Conservation (phyloP, 2,797 vertebrate species). For the Borostomias antarcticus region DNA sequence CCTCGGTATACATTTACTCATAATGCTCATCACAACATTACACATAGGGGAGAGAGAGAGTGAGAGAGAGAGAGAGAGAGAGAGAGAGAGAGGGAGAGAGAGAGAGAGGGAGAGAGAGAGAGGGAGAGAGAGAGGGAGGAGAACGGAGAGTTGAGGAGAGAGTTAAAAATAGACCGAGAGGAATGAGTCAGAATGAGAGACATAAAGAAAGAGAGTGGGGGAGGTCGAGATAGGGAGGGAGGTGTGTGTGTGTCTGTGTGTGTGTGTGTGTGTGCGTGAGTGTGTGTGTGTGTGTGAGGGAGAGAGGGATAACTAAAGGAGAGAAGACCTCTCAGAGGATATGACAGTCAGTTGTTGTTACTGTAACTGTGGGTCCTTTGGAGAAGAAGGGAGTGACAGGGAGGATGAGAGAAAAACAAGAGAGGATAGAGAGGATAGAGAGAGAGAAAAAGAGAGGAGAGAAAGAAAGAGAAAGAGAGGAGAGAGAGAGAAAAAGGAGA, state of each 20-base stretch:
- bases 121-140: slow-evolving; percentile 32
- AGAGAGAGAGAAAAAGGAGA: neutral
- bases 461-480: slow-evolving; percentile 15
- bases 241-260: neutral
- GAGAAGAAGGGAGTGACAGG: slow-evolving; percentile 46
- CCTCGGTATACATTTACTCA: slow-evolving; percentile 61
- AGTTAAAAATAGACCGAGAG: slow-evolving; percentile 72
- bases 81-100: slow-evolving; percentile 40
- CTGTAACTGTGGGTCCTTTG: slow-evolving; percentile 61
- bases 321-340: slow-evolving; percentile 62
- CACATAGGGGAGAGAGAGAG: slow-evolving; percentile 52
- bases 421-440: slow-evolving; percentile 18
- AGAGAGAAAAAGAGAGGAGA: slow-evolving; percentile 9
- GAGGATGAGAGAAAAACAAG: slow-evolving; percentile 30
- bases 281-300: slow-evolving; percentile 35
- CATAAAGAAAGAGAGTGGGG: slow-evolving; percentile 47
- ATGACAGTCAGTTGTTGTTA: slow-evolving; percentile 69
- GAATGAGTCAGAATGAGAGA: slow-evolving; percentile 74
- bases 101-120: slow-evolving; percentile 38
- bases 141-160: slow-evolving; percentile 42
- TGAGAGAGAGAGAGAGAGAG: slow-evolving; percentile 37
- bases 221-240: slow-evolving; percentile 16
- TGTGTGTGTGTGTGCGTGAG: slow-evolving; percentile 42
- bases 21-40: slow-evolving; percentile 61
- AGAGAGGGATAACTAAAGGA: slow-evolving; percentile 24